Conservation (phyloP, 2,888 invertebrate species). For the Drosophila buzzatii region DNA sequence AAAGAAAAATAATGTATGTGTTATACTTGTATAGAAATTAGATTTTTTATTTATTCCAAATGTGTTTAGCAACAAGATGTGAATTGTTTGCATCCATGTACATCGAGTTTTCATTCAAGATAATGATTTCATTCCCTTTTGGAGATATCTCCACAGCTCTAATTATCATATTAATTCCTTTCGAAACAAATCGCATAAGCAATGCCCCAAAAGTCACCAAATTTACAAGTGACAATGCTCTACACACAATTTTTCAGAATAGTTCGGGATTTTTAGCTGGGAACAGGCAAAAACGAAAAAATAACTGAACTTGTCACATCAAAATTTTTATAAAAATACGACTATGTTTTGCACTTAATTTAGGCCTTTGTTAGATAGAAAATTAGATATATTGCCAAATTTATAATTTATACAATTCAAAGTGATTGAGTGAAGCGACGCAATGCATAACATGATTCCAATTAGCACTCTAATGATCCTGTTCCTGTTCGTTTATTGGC, state of each 20-base stretch:
- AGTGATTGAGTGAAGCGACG: background rate
- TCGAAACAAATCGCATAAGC: background rate
- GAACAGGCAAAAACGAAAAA: background rate
- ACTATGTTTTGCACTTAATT: background rate
- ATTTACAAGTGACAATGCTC: too few species aligned
- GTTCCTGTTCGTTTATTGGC: background rate
- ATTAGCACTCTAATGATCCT: background rate
- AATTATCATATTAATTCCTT: background rate
- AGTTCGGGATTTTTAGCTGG: background rate
- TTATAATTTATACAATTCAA: too few species aligned
- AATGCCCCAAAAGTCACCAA: background rate
- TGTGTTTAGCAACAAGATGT: slow-evolving; percentile 36
- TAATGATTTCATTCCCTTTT: background rate
- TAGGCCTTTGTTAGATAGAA: background rate
- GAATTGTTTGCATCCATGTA: slow-evolving; percentile 17
- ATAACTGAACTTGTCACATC: too few species aligned
- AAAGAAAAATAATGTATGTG: background rate
- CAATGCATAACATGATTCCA: background rate
- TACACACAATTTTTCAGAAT: too few species aligned
- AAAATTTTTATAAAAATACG: background rate
- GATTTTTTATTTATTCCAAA: background rate
- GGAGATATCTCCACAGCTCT: background rate
- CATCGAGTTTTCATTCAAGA: background rate
- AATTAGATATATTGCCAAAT: too few species aligned
- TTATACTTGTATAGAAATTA: background rate